Conservation (phyloP, 2,797 vertebrate species). For the Astyanax mexicanus region DNA sequence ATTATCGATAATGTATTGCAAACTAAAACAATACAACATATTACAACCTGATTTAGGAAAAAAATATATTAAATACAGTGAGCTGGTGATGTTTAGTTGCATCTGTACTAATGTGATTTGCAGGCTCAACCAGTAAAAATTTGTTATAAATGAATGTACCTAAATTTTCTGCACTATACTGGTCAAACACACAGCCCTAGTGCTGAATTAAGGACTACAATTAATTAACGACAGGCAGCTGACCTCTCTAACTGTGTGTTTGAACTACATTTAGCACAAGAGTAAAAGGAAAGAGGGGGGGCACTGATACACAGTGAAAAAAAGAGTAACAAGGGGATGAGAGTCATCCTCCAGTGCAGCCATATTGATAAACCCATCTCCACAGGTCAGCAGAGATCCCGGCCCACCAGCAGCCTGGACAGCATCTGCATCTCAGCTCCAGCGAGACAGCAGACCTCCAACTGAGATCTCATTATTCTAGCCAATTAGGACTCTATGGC, state of each 20-base stretch:
- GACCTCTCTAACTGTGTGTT: not conserved
- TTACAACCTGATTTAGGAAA: too few species aligned
- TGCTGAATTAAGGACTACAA: not conserved
- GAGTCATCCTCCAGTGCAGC: not conserved
- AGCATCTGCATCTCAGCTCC: not conserved
- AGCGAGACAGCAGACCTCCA: slow-evolving; percentile 11
- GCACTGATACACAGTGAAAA: not conserved
- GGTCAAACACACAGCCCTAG: not conserved
- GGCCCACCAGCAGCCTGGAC: not conserved
- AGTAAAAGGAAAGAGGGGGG: too few species aligned
- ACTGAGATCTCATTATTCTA: slow-evolving; percentile 39
- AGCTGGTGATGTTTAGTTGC: too few species aligned
- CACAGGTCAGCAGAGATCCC: slow-evolving; percentile 5
- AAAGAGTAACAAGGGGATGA: not conserved
- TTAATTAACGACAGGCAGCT: not conserved
- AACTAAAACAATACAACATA: too few species aligned
- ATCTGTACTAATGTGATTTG: too few species aligned
- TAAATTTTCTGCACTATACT: too few species aligned
- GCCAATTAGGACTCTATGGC: slow-evolving; percentile 44
- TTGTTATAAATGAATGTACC: too few species aligned
- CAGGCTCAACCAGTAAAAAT: too few species aligned
- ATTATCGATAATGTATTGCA: too few species aligned
- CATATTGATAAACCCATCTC: slow-evolving; percentile 23
- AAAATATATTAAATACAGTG: too few species aligned
- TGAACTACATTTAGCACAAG: not conserved